These are phyloP conservation scores for Allygus modestus DNA, from an alignment of 2,888 invertebrate genomes.

Conservation along the genomic window DNA sequence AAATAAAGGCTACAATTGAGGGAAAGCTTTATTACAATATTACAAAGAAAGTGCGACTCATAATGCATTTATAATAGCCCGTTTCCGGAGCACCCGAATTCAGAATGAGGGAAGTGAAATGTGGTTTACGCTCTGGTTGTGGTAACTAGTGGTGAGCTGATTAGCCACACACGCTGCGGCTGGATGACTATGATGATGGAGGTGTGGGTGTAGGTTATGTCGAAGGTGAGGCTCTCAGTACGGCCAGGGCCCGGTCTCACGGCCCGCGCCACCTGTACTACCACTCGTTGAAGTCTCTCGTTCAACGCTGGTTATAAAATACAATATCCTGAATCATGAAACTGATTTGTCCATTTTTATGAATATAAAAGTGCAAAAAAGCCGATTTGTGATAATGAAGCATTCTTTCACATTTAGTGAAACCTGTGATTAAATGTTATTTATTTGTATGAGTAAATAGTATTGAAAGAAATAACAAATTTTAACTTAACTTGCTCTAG, in stretches of 20 bases:
- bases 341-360: too few species aligned
- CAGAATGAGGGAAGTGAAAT: conserved; percentile 26
- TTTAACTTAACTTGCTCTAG: too few species aligned
- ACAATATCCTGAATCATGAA: too few species aligned
- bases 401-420: too few species aligned
- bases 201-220: neutral
- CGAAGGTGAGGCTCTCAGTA: neutral
- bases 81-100: conserved; percentile 7
- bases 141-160: neutral
- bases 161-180: neutral
- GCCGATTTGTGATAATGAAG: too few species aligned
- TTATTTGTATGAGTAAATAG: too few species aligned
- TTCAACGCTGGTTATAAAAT: neutral
- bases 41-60: neutral
- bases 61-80: conserved; percentile 6
- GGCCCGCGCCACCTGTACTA: neutral
- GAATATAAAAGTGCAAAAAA: too few species aligned
- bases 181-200: neutral
- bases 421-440: too few species aligned
- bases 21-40: neutral
- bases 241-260: neutral
- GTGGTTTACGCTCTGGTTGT: conserved; percentile 17
- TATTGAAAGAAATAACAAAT: too few species aligned
- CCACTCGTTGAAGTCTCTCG: conserved; percentile 20
- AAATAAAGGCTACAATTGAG: too few species aligned